Evolutionary conservation across 2,888 invertebrate genomes (phyloP).

Genomic region (Zelleria hepariella): DNA sequence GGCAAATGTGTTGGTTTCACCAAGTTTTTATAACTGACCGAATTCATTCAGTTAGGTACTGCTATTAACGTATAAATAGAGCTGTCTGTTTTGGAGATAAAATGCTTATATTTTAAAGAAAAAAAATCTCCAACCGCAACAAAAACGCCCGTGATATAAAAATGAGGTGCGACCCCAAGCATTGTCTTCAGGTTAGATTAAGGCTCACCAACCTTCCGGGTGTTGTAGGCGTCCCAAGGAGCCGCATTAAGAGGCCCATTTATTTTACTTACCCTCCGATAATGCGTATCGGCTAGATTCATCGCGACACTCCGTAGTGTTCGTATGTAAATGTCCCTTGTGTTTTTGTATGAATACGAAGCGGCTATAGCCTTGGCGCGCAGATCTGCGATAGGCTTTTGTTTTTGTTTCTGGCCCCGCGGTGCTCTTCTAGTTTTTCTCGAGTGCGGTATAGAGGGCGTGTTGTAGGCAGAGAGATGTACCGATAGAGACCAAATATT

Average conservation of each 20-base stretch:
- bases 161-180: background rate
- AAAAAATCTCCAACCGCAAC: background rate
- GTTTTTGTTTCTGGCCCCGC: background rate
- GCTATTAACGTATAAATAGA: no score
- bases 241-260: conserved; percentile 43
- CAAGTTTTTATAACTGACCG: no score
- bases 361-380: conserved; percentile 18
- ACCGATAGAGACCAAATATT: no score
- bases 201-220: conserved; percentile 26
- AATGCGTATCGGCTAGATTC: conserved; percentile 41
- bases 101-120: background rate
- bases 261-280: conserved; percentile 45
- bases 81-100: background rate
- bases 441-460: no score
- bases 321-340: conserved; percentile 47
- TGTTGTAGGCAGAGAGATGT: no score
- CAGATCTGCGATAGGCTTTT: conserved; percentile 7
- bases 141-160: background rate
- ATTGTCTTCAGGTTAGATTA: background rate
- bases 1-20: no score
- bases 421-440: background rate
- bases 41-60: no score
- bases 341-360: conserved; percentile 38
- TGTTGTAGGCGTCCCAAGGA: conserved; percentile 22
- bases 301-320: conserved; percentile 37